Evolutionary conservation across 2,113 vertebrate species (phyloP), one percentile per base, ranked within the genome.

Genomic region (Neogobius melanostomus): DNA sequence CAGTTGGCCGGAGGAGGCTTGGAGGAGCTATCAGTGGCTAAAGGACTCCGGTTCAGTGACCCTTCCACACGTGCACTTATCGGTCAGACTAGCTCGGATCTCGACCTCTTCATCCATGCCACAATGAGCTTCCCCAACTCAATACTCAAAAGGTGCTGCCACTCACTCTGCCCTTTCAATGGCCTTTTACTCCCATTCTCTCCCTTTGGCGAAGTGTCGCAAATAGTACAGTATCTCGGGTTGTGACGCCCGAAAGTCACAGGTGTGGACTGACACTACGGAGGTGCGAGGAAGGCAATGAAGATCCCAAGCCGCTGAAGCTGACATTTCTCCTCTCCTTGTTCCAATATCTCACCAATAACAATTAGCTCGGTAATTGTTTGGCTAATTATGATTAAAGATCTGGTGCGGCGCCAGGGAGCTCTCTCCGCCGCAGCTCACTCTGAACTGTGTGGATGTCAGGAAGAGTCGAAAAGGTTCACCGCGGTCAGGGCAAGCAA

Each of bases 301-400:
- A 84, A 81, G 82, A 71, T 82, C 75, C 79, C 74, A 69, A 74
- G 82, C 80, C 81, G 85, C 74, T 78, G 84, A 81, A 77, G 72
- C 67, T 89, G 87, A 90, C 84, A 88, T 85, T 85, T 87, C 72
- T 82, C 84, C 83, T 75, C 80, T 72, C 71, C 56, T 76, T 66
- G 43, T 82, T 89, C 65, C 80, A 71, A 78, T 85, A 85, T 85
- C 83, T 82, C 89, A 84, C 85, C 87, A 91, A 90, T 90, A 91
- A 89, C 90, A 93, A 91, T 91, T 91, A 91, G 82, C 71, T 64
- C 74, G 2, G 83, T 89, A 91, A 93, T 90, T 91, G 83, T 92
- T 87, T 86, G 71, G 83, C 82, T 92, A 92, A 93, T 94, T 91
- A 91, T 93, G 91, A 92, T 91, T 83, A 89, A 89, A 83, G 82